Percentiles rank a stretch among this genome's conserved stretches.
These are phyloP conservation scores for Meghimatium bilineatum DNA, from an alignment of 2,888 invertebrate species.

Conservation along the genomic window DNA sequence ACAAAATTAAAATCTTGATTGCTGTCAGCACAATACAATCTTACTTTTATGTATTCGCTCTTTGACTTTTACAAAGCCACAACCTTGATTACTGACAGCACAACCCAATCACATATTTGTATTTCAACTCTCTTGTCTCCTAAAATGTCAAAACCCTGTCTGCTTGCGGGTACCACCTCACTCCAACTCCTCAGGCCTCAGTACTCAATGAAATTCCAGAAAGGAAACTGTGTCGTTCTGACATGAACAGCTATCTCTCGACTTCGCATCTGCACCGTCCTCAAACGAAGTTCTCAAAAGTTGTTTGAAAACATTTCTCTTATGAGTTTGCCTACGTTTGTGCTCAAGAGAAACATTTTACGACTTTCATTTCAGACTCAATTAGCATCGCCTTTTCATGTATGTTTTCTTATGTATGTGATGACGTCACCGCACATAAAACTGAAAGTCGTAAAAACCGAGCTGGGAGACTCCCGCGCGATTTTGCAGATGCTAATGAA, in stretches of 20 bases:
- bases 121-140: too few relatives aligned
- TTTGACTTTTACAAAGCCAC: too few relatives aligned
- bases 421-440: slow-evolving; percentile 21
- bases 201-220: neutral
- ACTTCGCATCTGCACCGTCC: neutral
- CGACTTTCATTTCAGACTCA: slow-evolving; percentile 4
- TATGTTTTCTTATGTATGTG: slow-evolving; percentile 9
- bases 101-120: too few relatives aligned
- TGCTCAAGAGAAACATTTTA: neutral
- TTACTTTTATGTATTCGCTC: too few relatives aligned
- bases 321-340: neutral
- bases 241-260: neutral
- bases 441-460: slow-evolving; percentile 12
- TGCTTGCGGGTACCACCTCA: neutral
- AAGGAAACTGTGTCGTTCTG: neutral
- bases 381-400: slow-evolving; percentile 15
- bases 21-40: too few relatives aligned
- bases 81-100: too few relatives aligned
- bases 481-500: slow-evolving; percentile 22
- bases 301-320: neutral
- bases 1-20: too few relatives aligned
- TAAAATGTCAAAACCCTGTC: neutral
- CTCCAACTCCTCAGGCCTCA: neutral
- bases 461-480: neutral
- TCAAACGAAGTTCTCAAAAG: neutral